Evolutionary conservation across 2,797 vertebrate species (phyloP).

Genomic region (Lithobates sylvaticus): DNA sequence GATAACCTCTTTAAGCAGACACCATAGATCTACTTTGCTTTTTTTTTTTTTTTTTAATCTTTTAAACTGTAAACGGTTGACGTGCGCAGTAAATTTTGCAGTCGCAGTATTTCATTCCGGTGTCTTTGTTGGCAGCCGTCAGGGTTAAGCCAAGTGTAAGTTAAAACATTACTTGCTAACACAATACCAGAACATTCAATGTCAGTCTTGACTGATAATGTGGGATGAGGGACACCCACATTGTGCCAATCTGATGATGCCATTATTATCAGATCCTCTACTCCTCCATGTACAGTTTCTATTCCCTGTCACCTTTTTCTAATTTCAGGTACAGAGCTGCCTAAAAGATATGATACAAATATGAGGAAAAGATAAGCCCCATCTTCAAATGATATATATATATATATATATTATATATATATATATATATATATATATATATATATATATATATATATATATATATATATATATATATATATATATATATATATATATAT

Average conservation of each 20-base stretch:
- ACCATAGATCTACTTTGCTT: background rate
- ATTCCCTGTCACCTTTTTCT: conserved; percentile 48
- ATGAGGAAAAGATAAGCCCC: no score
- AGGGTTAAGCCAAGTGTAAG: conserved; percentile 55
- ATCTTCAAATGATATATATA: no score
- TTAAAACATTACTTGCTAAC: conserved; percentile 17
- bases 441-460: no score
- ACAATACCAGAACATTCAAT: conserved; percentile 47
- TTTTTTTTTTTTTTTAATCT: background rate
- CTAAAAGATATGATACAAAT: conserved; percentile 19
- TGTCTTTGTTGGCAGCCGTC: conserved; percentile 18
- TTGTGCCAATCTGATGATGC: conserved; percentile 52
- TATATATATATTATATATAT: no score
- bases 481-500: no score
- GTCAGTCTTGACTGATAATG: conserved; percentile 55
- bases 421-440: no score
- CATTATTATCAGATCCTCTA: conserved; percentile 44
- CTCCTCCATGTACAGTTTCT: conserved; percentile 32
- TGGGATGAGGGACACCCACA: conserved; percentile 52
- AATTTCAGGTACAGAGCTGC: conserved; percentile 38
- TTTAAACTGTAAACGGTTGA: conserved; percentile 14
- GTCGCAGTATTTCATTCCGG: background rate
- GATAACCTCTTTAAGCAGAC: background rate
- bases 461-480: no score
- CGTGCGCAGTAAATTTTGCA: conserved; percentile 11